Conservation (phyloP, 1,140 invertebrate species). For the Acromyrmex heyeri region DNA sequence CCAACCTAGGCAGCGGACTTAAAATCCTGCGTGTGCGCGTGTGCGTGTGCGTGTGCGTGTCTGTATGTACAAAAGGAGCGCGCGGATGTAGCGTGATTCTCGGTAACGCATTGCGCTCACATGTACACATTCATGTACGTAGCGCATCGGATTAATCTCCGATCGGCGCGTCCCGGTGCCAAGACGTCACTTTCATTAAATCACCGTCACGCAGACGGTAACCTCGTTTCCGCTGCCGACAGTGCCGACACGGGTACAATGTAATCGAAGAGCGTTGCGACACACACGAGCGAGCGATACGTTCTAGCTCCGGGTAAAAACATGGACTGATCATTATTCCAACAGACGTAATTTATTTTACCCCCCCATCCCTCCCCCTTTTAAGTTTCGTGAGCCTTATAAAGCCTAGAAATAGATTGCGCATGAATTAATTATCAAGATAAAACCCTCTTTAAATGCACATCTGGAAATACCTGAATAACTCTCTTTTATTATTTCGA, state of each 20-base stretch:
- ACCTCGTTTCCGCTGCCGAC: slow-evolving; percentile 52
- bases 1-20: slow-evolving; percentile 59
- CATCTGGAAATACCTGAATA: neutral
- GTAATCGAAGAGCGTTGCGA: slow-evolving; percentile 42
- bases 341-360: neutral
- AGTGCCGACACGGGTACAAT: neutral
- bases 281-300: neutral
- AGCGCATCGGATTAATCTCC: slow-evolving; percentile 67
- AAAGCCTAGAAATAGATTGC: neutral
- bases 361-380: no score
- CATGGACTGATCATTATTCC: neutral
- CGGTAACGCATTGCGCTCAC: neutral
- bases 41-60: neutral
- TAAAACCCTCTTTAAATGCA: neutral
- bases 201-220: slow-evolving; percentile 57
- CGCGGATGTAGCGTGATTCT: slow-evolving; percentile 14
- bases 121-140: neutral
- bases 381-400: neutral
- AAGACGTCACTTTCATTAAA: slow-evolving; percentile 68
- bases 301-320: slow-evolving; percentile 7
- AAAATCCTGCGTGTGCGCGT: slow-evolving; percentile 37
- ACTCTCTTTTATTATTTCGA: no score
- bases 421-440: neutral
- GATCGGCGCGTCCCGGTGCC: slow-evolving; percentile 54
- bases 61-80: neutral